These are phyloP conservation scores for Varanus komodoensis DNA, from an alignment of 2,113 vertebrate species.

Conservation along the genomic window DNA sequence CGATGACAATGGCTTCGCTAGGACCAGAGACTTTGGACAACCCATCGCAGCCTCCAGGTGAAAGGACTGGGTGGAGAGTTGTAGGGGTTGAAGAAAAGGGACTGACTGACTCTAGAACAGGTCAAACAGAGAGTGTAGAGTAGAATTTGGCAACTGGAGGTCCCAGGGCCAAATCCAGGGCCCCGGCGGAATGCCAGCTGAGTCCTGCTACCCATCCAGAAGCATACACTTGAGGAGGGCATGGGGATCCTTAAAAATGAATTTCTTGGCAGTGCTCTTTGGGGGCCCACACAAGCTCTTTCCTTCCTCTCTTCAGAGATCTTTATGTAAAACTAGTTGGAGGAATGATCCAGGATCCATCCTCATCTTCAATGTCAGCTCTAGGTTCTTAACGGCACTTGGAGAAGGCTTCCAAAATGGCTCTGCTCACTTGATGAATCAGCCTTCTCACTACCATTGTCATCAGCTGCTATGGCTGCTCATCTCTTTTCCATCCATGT, in stretches of 20 bases:
- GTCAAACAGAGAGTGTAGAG: no score
- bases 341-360: not conserved
- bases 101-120: no score
- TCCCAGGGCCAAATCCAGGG: not conserved
- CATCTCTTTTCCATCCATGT: no score
- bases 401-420: no score
- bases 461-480: no score
- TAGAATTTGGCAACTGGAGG: not conserved
- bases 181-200: not conserved
- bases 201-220: not conserved
- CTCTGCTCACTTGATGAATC: no score
- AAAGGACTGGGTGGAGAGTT: not conserved
- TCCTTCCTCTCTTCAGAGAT: no score
- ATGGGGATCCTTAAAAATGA: not conserved
- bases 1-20: slow-evolving; percentile 16
- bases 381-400: no score
- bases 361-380: no score
- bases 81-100: not conserved
- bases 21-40: not conserved
- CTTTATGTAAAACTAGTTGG: not conserved
- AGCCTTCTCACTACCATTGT: no score
- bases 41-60: slow-evolving; percentile 26
- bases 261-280: not conserved
- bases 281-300: no score
- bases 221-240: not conserved